Base-by-base conservation (phyloP, 2,888 invertebrate species). In the Apomyelois bistriatella region DNA sequence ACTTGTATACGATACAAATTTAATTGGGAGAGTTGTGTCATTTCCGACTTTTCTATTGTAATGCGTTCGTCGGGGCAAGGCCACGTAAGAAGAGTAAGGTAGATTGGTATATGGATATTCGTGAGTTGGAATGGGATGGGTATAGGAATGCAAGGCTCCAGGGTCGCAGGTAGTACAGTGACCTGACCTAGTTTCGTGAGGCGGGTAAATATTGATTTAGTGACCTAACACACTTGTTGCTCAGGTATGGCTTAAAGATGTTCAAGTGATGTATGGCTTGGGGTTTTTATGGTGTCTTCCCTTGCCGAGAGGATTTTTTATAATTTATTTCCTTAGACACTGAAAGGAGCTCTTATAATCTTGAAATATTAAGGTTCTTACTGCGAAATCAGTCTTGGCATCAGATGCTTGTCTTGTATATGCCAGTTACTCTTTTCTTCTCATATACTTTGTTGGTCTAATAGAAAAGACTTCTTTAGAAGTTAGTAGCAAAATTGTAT, bases 191-290 rank as follows among this genome's bases (percentile, higher is more conserved):
- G 74, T 82, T 89, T 74, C 60, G 64, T 86, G 88, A 86, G 85
- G 83, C 72, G 76, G 75, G 82, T 85, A 83, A 82, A 85, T 88
- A 88, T 89, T 87, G 88, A 89, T 88, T 89, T 74, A 75, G 77
- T 78, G 78, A 79, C 77, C 79, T 73, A 61, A 47, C 68, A 66
- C 69, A 88, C 88, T 81, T 88, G 88, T 88, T 87, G 88, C 81
- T 56, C 64, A 66, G 71, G 72, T 66, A 64, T 53, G 58, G 63
- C 61, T 64, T 60, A 59, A 58, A 67, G 65, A 68, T 60, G 53
- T 58, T 60, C 52, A 52, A 15, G 30, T 56, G 58, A 52, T 65
- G 59, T 59, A 65, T 62, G 58, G 42, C 9, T 46, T 13, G 41
- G 9, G 28, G 22, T 43, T 51, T 56, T 48, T 49, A 17, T 41